Evolutionary conservation across 2,797 vertebrate species (phyloP).

Genomic region (Eulemur coronatus): DNA sequence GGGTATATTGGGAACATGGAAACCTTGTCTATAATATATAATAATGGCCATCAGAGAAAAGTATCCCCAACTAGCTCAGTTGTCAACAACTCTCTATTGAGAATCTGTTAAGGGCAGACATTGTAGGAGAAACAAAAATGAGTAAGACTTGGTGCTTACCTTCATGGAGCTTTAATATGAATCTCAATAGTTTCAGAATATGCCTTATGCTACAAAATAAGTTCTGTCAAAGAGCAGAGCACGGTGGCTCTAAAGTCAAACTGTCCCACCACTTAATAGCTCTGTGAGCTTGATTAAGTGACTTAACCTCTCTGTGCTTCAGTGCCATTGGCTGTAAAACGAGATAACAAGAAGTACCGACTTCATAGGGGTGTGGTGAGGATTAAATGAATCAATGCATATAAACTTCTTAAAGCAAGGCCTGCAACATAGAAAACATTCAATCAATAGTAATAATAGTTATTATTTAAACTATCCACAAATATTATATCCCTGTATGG

Average conservation of each 20-base stretch:
- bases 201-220: neutral
- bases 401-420: neutral
- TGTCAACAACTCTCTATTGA: neutral
- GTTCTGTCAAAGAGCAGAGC: neutral
- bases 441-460: neutral
- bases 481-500: neutral
- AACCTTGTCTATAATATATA: neutral
- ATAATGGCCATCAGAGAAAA: neutral
- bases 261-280: neutral
- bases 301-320: neutral
- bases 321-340: neutral
- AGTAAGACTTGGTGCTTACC: neutral
- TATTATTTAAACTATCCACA: neutral
- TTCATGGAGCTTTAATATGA: neutral
- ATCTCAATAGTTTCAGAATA: neutral
- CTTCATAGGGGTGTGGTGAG: neutral
- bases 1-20: neutral
- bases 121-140: neutral
- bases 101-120: neutral
- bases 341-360: neutral
- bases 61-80: neutral
- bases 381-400: neutral
- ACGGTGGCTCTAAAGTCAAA: neutral
- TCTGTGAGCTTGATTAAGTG: neutral
- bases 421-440: neutral